Evolutionary conservation across 2,797 vertebrate species (phyloP).

Genomic region (Lepilemur septentrionalis): DNA sequence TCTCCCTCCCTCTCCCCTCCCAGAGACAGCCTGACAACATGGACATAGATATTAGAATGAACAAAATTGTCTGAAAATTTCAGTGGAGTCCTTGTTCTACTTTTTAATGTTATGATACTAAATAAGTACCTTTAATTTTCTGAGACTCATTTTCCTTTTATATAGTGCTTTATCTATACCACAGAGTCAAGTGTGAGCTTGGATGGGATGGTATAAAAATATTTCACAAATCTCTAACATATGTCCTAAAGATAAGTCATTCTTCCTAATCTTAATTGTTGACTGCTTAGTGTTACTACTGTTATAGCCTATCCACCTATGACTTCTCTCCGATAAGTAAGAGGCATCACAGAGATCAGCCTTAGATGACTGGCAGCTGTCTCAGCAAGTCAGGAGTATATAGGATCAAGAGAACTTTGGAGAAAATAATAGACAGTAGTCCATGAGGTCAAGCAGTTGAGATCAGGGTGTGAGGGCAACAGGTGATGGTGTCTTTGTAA

Average conservation of each 20-base stretch:
- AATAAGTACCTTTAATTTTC: neutral
- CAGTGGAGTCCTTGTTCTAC: no score
- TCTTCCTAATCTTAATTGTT: neutral
- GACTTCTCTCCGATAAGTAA: neutral
- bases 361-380: neutral
- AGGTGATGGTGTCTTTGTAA: neutral
- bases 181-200: neutral
- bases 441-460: neutral
- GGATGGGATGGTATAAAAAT: neutral
- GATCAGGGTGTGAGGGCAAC: neutral
- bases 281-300: neutral
- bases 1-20: rapidly evolving
- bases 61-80: neutral
- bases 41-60: neutral
- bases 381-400: neutral
- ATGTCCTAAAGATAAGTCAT: neutral
- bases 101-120: neutral
- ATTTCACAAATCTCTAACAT: neutral
- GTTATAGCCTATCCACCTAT: neutral
- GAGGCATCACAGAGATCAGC: neutral
- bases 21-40: neutral
- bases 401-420: neutral
- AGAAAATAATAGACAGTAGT: neutral
- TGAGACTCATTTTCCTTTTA: neutral
- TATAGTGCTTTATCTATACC: neutral